phyloP scores from a whole-genome alignment of 1,140 invertebrate species.

The Sweltsa coloradensis region DNA sequence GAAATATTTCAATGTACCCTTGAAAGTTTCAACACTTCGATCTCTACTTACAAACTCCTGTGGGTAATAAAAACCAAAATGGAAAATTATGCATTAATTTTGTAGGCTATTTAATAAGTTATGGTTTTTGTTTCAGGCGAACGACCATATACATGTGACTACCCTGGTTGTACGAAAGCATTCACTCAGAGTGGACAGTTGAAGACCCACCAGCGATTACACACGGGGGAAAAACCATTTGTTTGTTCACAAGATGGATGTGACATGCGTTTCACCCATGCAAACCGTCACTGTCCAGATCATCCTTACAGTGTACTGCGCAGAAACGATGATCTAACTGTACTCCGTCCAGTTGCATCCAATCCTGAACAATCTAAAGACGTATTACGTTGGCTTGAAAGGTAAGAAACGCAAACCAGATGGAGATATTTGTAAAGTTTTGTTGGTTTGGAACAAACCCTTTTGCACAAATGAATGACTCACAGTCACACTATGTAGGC shows the following conservation, averaged over 20 bases:
- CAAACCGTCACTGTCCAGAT: slow-evolving; percentile 60
- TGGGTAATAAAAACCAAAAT: neutral
- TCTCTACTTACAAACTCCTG: no score
- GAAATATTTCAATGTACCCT: no score
- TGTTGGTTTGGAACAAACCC: no score
- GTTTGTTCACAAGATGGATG: slow-evolving; percentile 52
- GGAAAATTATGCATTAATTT: neutral
- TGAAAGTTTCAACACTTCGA: no score
- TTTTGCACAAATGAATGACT: no score
- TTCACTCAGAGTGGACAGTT: slow-evolving; percentile 77
- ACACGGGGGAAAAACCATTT: slow-evolving; percentile 76
- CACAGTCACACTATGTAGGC: no score
- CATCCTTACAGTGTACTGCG: slow-evolving; percentile 45
- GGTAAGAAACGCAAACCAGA: slow-evolving; percentile 27
- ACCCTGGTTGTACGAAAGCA: slow-evolving; percentile 57
- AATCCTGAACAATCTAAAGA: slow-evolving; percentile 40
- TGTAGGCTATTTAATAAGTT: slow-evolving; percentile 8
- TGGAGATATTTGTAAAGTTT: no score
- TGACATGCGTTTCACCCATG: slow-evolving; percentile 62
- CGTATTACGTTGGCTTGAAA: slow-evolving; percentile 42
- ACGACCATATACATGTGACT: slow-evolving; percentile 66
- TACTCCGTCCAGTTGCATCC: slow-evolving; percentile 34
- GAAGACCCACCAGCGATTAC: slow-evolving; percentile 69
- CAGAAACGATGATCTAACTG: slow-evolving; percentile 38
- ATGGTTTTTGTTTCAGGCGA: slow-evolving; percentile 43